Conservation (phyloP, 2,113 vertebrate genomes). For the Gymnorhina tibicen region DNA sequence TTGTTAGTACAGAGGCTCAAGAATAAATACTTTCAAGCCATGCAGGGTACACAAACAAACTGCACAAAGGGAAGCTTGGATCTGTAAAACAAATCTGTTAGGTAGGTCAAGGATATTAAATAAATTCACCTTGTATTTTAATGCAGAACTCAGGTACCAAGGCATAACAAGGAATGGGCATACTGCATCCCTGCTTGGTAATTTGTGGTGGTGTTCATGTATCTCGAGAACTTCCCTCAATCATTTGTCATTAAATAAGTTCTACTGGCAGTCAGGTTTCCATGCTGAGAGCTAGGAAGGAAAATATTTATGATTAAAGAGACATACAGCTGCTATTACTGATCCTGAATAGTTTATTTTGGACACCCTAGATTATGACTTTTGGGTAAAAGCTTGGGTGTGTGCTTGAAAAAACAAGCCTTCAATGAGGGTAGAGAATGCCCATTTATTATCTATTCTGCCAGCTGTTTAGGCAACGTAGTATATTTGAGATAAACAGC, state of each 20-base stretch:
- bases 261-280: slow-evolving; percentile 33
- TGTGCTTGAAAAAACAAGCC: slow-evolving; percentile 65
- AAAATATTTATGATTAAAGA: slow-evolving; percentile 62
- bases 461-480: slow-evolving; percentile 20
- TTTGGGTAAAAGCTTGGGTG: slow-evolving; percentile 51
- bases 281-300: slow-evolving; percentile 41
- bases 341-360: slow-evolving; percentile 66
- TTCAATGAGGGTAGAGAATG: slow-evolving; percentile 31
- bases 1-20: neutral
- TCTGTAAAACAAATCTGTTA: neutral
- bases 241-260: slow-evolving; percentile 33
- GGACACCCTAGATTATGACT: slow-evolving; percentile 17
- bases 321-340: slow-evolving; percentile 54
- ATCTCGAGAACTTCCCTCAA: slow-evolving; percentile 5
- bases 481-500: neutral
- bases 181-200: neutral
- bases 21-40: neutral
- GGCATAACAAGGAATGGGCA: neutral
- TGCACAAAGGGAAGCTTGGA: neutral
- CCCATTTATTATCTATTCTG: slow-evolving; percentile 30
- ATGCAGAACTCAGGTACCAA: neutral
- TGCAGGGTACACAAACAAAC: neutral
- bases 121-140: neutral
- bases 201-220: neutral
- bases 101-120: neutral